Conservation (phyloP, 2,113 vertebrate species). For the Oophaga pumilio region DNA sequence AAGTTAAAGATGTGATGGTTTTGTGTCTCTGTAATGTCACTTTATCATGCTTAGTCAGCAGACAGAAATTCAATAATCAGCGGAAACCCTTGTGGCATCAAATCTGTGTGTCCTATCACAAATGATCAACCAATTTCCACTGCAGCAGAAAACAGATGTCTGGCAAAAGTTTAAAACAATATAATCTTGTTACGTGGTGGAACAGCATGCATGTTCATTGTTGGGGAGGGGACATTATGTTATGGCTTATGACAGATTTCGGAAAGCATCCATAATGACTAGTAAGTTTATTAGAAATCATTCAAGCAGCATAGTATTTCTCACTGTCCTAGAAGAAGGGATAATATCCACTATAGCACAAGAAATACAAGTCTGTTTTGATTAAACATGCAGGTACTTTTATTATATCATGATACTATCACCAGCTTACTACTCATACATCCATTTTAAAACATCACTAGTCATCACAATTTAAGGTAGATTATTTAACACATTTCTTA, state of each 20-base stretch:
- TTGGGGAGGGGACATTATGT: not conserved
- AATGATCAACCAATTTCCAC: conserved; percentile 45
- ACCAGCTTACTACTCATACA: not conserved
- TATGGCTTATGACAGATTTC: conserved; percentile 10
- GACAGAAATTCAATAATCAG: conserved; percentile 36
- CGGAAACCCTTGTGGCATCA: conserved; percentile 23
- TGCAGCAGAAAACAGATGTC: conserved; percentile 48
- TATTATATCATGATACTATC: not conserved
- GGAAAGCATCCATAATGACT: not conserved
- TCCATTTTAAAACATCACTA: not conserved
- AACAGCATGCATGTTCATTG: not conserved
- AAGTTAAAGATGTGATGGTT: not conserved
- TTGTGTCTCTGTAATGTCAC: conserved; percentile 2
- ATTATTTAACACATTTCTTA: no score
- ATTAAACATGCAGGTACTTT: not conserved
- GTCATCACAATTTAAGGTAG: not conserved
- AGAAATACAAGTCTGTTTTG: not conserved
- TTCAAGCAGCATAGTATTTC: not conserved
- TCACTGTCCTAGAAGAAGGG: not conserved
- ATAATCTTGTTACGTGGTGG: conserved; percentile 28
- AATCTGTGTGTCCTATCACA: conserved; percentile 42
- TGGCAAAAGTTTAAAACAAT: conserved; percentile 28
- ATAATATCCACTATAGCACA: not conserved
- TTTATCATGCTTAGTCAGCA: conserved; percentile 40
- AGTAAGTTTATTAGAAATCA: not conserved